Conservation (phyloP, 2,888 invertebrate genomes). For the Halictus ligatus region DNA sequence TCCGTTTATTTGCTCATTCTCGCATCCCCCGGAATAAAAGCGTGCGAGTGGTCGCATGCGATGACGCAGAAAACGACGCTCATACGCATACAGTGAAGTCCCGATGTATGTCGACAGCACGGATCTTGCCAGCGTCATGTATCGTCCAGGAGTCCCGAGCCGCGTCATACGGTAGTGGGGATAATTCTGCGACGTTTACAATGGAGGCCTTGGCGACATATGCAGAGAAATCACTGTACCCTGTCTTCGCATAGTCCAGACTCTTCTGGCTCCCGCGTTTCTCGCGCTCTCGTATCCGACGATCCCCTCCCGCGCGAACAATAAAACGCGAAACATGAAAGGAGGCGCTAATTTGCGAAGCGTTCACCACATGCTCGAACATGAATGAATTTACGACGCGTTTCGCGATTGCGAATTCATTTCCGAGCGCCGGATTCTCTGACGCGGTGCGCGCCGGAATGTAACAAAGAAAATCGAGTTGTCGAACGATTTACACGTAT, state of each 20-base stretch:
- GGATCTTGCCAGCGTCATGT: no score
- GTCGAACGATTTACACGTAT: neutral
- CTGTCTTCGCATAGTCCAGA: conserved; percentile 39
- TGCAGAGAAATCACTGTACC: neutral
- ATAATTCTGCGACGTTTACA: no score
- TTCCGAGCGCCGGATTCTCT: neutral
- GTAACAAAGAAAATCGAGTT: neutral
- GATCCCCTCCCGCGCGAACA: neutral
- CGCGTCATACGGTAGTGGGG: no score
- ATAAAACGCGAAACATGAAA: conserved; percentile 44
- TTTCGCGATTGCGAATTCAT: conserved; percentile 27
- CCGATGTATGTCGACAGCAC: no score
- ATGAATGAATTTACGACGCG: conserved; percentile 23
- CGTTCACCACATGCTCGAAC: conserved; percentile 7
- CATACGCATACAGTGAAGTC: neutral
- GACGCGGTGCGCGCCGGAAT: neutral
- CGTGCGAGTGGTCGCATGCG: conserved; percentile 26
- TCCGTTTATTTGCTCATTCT: conserved; percentile 22
- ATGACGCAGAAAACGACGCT: conserved; percentile 58
- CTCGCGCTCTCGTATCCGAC: neutral
- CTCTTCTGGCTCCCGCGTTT: conserved; percentile 2
- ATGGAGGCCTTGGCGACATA: no score
- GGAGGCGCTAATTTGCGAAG: conserved; percentile 32
- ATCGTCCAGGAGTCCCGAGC: no score
- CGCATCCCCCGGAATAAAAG: conserved; percentile 30